Base-by-base conservation (phyloP, 2,888 invertebrate species). In the Chrysolina oricalcia region DNA sequence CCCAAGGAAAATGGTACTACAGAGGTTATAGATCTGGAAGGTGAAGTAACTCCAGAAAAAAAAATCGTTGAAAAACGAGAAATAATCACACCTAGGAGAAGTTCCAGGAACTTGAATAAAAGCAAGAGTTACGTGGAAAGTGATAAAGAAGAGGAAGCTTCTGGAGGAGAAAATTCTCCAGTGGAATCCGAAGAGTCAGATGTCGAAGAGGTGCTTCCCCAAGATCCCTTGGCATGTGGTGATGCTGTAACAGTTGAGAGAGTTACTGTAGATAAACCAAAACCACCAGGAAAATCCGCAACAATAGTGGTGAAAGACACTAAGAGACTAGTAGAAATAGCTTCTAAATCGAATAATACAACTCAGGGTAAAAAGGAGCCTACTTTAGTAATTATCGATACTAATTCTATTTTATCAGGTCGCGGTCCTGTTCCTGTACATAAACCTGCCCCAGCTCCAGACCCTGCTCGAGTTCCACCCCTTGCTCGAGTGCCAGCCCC, bases 331-430 rank as follows among this genome's bases (percentile, higher is more conserved):
- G 93, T 93, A 2, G 93, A 94, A 86, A 93, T 94, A 81, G 93
- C 94, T 11, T 91, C 92, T 15, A 93, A 92, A 83, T 90, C 91
- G 53, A 87, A 81, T 73, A 85, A 87, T 72, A 89, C 88, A 84
- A 81, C 82, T 70, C 85, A 84, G 70, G 85, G 90, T 66, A 91
- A 94, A 85, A 93, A 95, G 83, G 93, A 95, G 87, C 93, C 94
- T 0, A 94, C 94, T 9, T 89, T 95, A 80, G 94, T 95, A 43
- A 94, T 95, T 67, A 94, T 95, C 80, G 95, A 95, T 85, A 94
- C 94, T 13, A 94, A 94, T 89, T 92, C 95, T 17, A 92, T 92
- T 84, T 87, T 93, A 73, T 91, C 92, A 73, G 92, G 92, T 21
- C 92, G 93, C 81, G 92, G 92, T 15, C 90, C 91, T 19, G 87